These are phyloP conservation scores for Aptenodytes patagonicus DNA, from an alignment of 2,113 vertebrate species.

Conservation along the genomic window DNA sequence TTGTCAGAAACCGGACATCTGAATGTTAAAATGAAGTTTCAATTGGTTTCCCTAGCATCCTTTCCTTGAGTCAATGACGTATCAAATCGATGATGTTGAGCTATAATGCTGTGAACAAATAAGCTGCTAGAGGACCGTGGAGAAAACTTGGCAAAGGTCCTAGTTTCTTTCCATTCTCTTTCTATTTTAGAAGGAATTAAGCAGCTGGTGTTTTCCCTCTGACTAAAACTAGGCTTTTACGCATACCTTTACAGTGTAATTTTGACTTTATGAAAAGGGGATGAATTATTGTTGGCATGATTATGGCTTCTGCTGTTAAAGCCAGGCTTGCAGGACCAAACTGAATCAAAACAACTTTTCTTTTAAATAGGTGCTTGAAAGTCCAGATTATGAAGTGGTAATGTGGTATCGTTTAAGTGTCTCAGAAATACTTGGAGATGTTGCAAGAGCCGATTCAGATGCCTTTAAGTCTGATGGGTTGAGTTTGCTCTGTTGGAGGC, in stretches of 20 bases:
- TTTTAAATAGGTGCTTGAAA: neutral
- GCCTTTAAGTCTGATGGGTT: neutral
- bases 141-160: neutral
- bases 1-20: neutral
- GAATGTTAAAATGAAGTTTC: neutral
- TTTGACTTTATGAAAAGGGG: neutral
- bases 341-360: neutral
- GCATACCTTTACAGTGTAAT: neutral
- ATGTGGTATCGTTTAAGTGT: neutral
- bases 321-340: neutral
- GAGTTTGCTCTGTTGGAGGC: neutral
- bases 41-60: neutral
- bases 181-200: neutral
- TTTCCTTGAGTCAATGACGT: neutral
- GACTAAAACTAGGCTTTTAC: neutral
- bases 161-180: neutral
- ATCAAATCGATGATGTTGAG: accelerated
- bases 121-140: neutral
- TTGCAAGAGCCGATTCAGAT: neutral
- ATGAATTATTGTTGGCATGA: neutral
- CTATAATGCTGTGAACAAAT: neutral
- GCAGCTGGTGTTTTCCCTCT: neutral
- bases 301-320: neutral
- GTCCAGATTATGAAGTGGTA: neutral
- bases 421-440: neutral